These are phyloP conservation scores for Listrodromus nycthemerus DNA, from an alignment of 2,888 invertebrate genomes.

Conservation along the genomic window DNA sequence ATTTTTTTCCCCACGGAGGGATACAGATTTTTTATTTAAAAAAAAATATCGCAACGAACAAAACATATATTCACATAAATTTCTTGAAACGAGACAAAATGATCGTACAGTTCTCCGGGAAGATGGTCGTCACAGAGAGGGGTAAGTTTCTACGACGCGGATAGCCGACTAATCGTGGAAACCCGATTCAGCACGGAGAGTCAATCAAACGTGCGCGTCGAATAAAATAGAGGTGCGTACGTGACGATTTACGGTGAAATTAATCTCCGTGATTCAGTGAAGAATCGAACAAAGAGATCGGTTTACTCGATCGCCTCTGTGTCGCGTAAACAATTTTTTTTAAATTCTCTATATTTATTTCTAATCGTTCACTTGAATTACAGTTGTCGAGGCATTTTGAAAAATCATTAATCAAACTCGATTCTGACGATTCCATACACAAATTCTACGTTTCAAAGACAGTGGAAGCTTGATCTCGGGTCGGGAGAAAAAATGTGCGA, in stretches of 20 bases:
- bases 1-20: not conserved
- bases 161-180: slow-evolving; percentile 34
- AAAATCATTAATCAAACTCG: not conserved
- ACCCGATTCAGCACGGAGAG: slow-evolving; percentile 43
- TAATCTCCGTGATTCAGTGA: slow-evolving; percentile 67
- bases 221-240: slow-evolving; percentile 67
- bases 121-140: slow-evolving; percentile 20
- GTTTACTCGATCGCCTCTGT: slow-evolving; percentile 56
- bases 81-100: not conserved
- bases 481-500: not conserved
- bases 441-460: not conserved
- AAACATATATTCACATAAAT: not conserved
- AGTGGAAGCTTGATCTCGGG: not conserved
- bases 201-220: slow-evolving; percentile 44
- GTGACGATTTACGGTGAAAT: slow-evolving; percentile 50
- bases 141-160: slow-evolving; percentile 14
- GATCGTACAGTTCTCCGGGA: not conserved
- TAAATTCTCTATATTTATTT: slow-evolving; percentile 1
- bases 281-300: slow-evolving; percentile 66
- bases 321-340: slow-evolving; percentile 27
- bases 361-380: not conserved
- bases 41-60: not conserved
- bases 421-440: not conserved
- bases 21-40: not conserved
- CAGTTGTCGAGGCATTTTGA: not conserved